Percentiles rank a stretch among this genome's conserved stretches.
Evolutionary conservation across 2,888 invertebrate species (phyloP).

Genomic region (Eilema depressum): DNA sequence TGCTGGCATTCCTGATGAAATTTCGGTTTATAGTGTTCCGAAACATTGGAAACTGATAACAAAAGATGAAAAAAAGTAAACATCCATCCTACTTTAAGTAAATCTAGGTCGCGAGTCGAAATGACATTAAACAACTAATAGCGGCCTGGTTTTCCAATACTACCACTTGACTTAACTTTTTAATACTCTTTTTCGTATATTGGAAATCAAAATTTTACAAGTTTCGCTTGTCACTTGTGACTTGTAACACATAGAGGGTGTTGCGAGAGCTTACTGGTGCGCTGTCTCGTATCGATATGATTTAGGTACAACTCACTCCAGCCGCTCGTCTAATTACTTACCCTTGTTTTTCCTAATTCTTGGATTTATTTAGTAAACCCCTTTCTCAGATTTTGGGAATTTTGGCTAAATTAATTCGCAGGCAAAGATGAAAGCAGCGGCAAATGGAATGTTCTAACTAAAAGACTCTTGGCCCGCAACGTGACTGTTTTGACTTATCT

Average conservation of each 20-base stretch:
- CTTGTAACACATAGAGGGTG: constrained; percentile 34
- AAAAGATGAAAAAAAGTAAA: too few species aligned
- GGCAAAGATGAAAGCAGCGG: constrained; percentile 7
- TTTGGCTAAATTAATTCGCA: constrained; percentile 40
- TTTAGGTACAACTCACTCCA: constrained; percentile 61
- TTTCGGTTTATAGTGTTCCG: too few species aligned
- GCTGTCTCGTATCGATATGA: constrained; percentile 72
- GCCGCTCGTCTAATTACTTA: constrained; percentile 60
- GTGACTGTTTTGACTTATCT: neutral
- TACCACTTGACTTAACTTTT: neutral
- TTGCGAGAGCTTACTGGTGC: constrained; percentile 60
- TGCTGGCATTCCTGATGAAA: neutral
- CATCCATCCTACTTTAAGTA: too few species aligned
- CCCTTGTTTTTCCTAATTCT: constrained; percentile 59
- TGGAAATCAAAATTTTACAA: neutral
- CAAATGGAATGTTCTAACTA: neutral
- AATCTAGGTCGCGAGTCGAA: too few species aligned
- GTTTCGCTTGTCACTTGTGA: constrained; percentile 23
- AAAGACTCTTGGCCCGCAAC: neutral
- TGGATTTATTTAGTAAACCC: constrained; percentile 42
- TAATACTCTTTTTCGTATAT: neutral
- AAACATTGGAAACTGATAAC: too few species aligned
- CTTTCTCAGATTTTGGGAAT: constrained; percentile 28
- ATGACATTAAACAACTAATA: too few species aligned
- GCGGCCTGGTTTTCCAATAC: neutral